A percentile compares a stretch with the other conserved stretches of the same genome.
phyloP scores from a whole-genome alignment of 1,140 invertebrate genomes.

The Cotesia vestalis region DNA sequence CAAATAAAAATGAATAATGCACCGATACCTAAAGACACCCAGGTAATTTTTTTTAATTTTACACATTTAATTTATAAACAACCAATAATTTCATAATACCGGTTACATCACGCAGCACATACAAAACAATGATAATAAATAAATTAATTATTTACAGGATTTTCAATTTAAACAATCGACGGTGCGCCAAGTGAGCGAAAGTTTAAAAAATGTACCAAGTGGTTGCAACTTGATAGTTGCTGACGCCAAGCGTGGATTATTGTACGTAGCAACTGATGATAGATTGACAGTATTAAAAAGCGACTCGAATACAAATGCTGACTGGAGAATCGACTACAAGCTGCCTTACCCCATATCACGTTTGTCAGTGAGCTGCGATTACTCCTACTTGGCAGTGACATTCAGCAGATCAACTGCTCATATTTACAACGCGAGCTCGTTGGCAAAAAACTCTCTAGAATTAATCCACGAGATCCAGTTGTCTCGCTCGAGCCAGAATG shows the following conservation, averaged over 20 bases:
- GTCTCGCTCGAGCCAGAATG: conserved; percentile 40
- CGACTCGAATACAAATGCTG: conserved; percentile 39
- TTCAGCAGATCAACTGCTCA: conserved; percentile 47
- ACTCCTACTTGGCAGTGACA: conserved; percentile 54
- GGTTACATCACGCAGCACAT: not conserved
- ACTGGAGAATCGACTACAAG: conserved; percentile 55
- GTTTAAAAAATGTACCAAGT: conserved; percentile 43
- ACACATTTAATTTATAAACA: not conserved
- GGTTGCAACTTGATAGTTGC: conserved; percentile 52
- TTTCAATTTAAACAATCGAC: conserved; percentile 57
- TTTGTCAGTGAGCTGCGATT: conserved; percentile 59
- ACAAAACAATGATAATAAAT: too few species aligned
- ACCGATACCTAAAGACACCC: conserved; percentile 2
- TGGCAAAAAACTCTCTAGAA: conserved; percentile 52
- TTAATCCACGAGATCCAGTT: conserved; percentile 54
- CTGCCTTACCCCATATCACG: conserved; percentile 47
- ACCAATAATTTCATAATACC: not conserved
- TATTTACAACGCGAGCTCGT: conserved; percentile 54
- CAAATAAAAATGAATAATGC: not conserved
- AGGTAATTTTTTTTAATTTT: not conserved
- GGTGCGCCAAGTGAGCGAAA: conserved; percentile 51
- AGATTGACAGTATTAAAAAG: conserved; percentile 54
- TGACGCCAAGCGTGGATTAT: conserved; percentile 56
- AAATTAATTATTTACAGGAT: conserved; percentile 49
- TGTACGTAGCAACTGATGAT: conserved; percentile 57